Conservation (phyloP, 2,113 vertebrate species). For the Smithornis capensis region DNA sequence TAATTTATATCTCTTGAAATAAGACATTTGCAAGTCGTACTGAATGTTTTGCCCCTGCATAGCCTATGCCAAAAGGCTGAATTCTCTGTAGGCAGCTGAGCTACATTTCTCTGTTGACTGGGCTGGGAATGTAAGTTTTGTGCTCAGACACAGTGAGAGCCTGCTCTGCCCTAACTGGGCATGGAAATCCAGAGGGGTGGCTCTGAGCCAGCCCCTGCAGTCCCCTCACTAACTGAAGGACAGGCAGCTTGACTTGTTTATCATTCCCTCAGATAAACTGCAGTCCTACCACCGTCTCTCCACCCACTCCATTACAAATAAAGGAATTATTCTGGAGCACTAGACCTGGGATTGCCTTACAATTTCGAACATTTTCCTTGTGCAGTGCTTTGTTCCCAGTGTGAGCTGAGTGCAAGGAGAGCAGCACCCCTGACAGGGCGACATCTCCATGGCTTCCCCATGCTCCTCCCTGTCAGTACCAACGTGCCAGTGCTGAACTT, state of each 20-base stretch:
- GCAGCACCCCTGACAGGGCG: not conserved
- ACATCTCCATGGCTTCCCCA: not conserved
- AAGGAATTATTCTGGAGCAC: not conserved
- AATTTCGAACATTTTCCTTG: not conserved
- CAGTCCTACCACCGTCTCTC: not conserved
- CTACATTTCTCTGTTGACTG: not conserved
- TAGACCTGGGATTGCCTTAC: not conserved
- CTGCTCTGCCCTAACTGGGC: no score
- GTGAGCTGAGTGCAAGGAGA: not conserved
- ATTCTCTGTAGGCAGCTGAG: not conserved
- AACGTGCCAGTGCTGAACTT: not conserved
- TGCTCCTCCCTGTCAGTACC: not conserved
- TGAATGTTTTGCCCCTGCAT: not conserved
- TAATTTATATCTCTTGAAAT: not conserved
- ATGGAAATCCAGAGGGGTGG: no score
- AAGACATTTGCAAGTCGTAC: not conserved
- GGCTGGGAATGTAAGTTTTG: not conserved
- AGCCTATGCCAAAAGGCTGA: not conserved
- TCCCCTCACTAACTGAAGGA: not conserved
- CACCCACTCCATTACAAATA: not conserved
- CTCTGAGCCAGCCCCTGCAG: not conserved
- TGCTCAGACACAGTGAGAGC: not conserved
- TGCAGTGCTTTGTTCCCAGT: not conserved
- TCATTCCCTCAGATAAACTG: not conserved
- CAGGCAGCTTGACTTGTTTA: not conserved